Percentiles rank a stretch among this genome's conserved stretches.
These are phyloP conservation scores for Aphis craccivora DNA, from an alignment of 1,140 invertebrate genomes.

Conservation along the genomic window DNA sequence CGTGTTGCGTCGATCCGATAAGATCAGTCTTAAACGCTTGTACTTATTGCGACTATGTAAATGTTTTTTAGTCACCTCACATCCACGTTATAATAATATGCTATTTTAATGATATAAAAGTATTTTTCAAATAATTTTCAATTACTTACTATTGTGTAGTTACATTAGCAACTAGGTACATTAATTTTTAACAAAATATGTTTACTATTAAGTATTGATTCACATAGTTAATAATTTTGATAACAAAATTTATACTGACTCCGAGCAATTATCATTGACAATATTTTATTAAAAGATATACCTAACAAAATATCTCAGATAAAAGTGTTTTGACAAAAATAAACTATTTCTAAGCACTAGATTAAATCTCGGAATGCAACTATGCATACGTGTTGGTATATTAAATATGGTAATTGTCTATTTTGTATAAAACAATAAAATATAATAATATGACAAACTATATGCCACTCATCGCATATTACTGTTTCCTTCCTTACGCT, in stretches of 20 bases:
- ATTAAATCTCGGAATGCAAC: background rate
- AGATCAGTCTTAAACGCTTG: background rate
- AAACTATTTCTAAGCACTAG: background rate
- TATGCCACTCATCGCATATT: background rate
- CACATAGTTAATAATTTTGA: background rate
- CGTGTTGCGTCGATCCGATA: background rate
- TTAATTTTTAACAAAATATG: background rate
- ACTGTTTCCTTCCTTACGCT: background rate
- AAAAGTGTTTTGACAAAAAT: background rate
- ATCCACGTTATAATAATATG: background rate
- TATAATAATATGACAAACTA: background rate
- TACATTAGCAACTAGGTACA: background rate
- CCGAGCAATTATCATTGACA: background rate
- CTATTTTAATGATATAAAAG: too few species aligned
- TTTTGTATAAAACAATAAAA: background rate
- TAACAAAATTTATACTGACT: background rate
- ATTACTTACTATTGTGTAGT: background rate
- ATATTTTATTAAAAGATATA: background rate
- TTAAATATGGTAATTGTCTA: background rate
- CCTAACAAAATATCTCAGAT: background rate
- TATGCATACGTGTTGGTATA: background rate
- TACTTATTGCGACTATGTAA: background rate
- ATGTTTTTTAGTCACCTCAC: background rate
- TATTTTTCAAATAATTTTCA: background rate
- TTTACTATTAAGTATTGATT: background rate